Evolutionary conservation across 2,888 invertebrate species (phyloP).

Genomic region (Euclidia mi): DNA sequence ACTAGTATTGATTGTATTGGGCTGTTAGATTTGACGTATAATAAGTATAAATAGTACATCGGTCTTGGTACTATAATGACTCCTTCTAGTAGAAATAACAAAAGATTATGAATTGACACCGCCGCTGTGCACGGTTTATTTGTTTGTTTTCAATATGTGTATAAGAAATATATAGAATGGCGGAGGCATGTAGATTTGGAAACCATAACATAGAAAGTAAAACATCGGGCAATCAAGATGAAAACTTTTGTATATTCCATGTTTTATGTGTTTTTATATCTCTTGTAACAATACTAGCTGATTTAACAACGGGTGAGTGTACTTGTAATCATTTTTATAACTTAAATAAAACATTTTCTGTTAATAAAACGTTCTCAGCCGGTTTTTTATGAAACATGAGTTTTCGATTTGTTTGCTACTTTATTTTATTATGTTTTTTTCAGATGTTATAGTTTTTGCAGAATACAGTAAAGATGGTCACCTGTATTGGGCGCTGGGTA

Average conservation of each 20-base stretch:
- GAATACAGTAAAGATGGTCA: slow-evolving; percentile 90
- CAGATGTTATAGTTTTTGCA: slow-evolving; percentile 89
- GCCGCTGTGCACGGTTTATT: slow-evolving; percentile 31
- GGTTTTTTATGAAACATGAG: slow-evolving; percentile 17
- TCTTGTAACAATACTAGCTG: slow-evolving; percentile 89
- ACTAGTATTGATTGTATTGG: slow-evolving; percentile 43
- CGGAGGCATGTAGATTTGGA: slow-evolving; percentile 83
- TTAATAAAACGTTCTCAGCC: slow-evolving; percentile 27
- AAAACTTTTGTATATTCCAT: slow-evolving; percentile 86
- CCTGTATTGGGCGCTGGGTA: slow-evolving; percentile 88
- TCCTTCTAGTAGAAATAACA: slow-evolving; percentile 16
- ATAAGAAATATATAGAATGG: slow-evolving; percentile 75
- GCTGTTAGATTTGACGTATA: slow-evolving; percentile 60
- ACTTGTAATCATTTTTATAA: neutral
- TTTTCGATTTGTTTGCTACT: slow-evolving; percentile 4
- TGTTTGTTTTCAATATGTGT: slow-evolving; percentile 42
- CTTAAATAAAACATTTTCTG: slow-evolving; percentile 16
- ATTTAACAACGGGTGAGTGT: slow-evolving; percentile 89
- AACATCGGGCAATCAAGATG: slow-evolving; percentile 75
- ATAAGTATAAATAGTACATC: slow-evolving; percentile 16
- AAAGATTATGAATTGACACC: slow-evolving; percentile 31
- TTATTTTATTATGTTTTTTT: slow-evolving; percentile 56
- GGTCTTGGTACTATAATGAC: slow-evolving; percentile 19
- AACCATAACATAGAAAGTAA: slow-evolving; percentile 74
- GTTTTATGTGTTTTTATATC: slow-evolving; percentile 89